Percentiles rank a stretch among this genome's conserved stretches.
Conservation (phyloP, 2,888 invertebrate species). For the Apotomis capreana region DNA sequence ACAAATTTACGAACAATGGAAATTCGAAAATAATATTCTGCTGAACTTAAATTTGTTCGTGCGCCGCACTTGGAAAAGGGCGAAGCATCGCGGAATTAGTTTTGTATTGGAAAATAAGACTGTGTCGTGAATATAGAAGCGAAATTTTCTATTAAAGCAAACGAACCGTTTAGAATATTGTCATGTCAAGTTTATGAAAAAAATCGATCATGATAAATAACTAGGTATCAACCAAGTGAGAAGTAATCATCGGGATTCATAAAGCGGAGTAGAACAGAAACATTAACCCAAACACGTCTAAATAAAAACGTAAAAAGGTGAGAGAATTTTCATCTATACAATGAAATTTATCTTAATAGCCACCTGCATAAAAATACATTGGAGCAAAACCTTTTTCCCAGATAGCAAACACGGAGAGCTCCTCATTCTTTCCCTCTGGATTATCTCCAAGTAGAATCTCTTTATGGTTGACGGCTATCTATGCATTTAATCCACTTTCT, state of each 20-base stretch:
- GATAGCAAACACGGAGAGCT: conserved; percentile 51
- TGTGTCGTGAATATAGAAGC: conserved; percentile 8
- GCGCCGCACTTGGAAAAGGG: conserved; percentile 15
- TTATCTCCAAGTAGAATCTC: conserved; percentile 67
- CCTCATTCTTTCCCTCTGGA: conserved; percentile 54
- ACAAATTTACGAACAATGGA: conserved; percentile 51
- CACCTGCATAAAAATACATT: conserved; percentile 60
- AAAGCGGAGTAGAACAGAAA: neutral
- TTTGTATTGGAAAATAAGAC: conserved; percentile 25
- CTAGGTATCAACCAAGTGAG: neutral
- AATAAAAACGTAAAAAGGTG: conserved; percentile 21
- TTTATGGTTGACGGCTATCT: conserved; percentile 73
- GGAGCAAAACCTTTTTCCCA: conserved; percentile 52
- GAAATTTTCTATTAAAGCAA: conserved; percentile 2
- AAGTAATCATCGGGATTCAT: neutral
- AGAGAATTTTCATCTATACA: conserved; percentile 48
- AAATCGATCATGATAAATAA: neutral
- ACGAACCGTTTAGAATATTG: neutral
- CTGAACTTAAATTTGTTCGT: conserved; percentile 28
- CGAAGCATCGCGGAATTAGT: conserved; percentile 11
- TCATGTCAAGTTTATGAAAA: neutral
- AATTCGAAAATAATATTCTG: conserved; percentile 49
- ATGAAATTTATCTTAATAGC: conserved; percentile 55
- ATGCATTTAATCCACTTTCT: conserved; percentile 78
- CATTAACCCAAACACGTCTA: conserved; percentile 7